Evolutionary conservation across 2,888 invertebrate genomes (phyloP), one percentile per base, ranked within the genome.

Genomic region (Synanthedon myopaeformis): DNA sequence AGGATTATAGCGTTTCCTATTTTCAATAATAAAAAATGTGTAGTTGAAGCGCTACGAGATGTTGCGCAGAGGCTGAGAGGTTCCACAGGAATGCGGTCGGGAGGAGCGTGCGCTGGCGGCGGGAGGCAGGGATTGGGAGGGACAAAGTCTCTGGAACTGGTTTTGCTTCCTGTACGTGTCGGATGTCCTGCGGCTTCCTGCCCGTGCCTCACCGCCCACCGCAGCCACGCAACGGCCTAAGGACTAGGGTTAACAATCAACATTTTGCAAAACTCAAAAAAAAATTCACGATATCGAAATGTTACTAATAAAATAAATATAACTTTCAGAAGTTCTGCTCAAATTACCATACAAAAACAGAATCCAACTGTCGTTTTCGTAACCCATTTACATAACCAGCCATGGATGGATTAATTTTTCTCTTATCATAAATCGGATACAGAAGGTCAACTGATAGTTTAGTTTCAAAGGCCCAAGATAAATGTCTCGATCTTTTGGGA

Each of bases 131-230:
- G 80, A 76, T 71, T 72, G 80, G 62, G 78, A 79, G 83, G 85
- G 82, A 85, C 84, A 83, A 84, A 82, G 82, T 74, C 78, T 76
- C 72, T 73, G 78, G 70, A 82, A 87, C 86, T 82, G 84, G 87
- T 86, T 87, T 72, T 77, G 84, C 85, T 87, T 87, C 87, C 87
- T 87, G 87, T 51, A 51, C 51, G 87, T 86, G 85, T 87, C 87
- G 87, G 87, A 87, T 87, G 87, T 87, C 87, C 87, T 86, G 86
- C 86, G 87, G 87, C 87, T 87, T 86, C 86, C 86, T 85, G 82
- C 81, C 81, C 77, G 78, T 70, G 70, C 71, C 72, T 75, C 72
- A 61, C 68, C 67, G 65, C 66, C 60, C 61, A 62, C 63, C 62
- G 61, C 61, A 53, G 57, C 70, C 65, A 69, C 68, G 66, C 72